Percentiles rank a stretch among this genome's conserved stretches.
Conservation (phyloP, 1,140 invertebrate genomes). For the Helicoverpa zea region DNA sequence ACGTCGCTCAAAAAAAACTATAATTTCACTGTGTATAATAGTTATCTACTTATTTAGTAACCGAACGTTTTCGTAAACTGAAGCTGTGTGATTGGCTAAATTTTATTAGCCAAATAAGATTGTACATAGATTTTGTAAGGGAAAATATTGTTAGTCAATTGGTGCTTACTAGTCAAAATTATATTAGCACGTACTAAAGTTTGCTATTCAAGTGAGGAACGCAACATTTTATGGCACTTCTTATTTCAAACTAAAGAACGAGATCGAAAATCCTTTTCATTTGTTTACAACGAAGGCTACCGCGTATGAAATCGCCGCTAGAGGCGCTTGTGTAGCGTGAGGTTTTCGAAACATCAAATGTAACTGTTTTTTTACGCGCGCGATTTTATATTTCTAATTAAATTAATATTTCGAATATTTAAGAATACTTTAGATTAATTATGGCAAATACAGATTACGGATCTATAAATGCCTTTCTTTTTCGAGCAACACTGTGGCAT, state of each 20-base stretch:
- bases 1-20: conserved; percentile 66
- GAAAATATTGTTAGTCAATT: conserved; percentile 79
- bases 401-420: no score
- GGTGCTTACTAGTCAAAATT: conserved; percentile 87
- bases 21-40: conserved; percentile 52
- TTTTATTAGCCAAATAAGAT: conserved; percentile 77
- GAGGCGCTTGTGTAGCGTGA: no score
- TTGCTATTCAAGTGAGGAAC: conserved; percentile 31
- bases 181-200: conserved; percentile 76
- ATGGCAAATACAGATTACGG: no score
- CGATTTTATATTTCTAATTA: no score
- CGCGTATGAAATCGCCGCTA: no score
- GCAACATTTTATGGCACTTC: conserved; percentile 4
- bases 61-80: conserved; percentile 58
- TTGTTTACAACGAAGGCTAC: no score
- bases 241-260: background rate
- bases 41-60: conserved; percentile 50
- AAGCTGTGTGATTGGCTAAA: conserved; percentile 77
- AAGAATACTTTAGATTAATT: no score
- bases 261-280: no score
- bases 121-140: conserved; percentile 77
- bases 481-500: no score
- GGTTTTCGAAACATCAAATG: no score
- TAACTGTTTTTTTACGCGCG: no score
- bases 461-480: no score